Base-by-base conservation (phyloP, 2,797 vertebrate species). In the Poeciliopsis infans region DNA sequence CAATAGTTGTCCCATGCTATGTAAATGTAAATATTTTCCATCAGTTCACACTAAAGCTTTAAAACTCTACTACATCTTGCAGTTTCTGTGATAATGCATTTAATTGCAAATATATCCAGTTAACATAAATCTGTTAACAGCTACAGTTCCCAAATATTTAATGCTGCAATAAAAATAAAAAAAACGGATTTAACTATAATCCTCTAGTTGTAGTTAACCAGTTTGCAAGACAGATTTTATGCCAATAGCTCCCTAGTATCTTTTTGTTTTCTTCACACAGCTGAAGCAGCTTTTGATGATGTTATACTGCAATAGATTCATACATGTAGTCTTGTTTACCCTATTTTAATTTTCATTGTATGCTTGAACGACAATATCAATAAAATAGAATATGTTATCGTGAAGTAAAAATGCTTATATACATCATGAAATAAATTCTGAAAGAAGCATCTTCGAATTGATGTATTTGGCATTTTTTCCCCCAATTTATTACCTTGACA, bases 391-490 rank as follows among this genome's bases (percentile, higher is more conserved):
- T 25, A 41, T 39, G 36, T 41, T 39, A 36, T 20, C 0, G 2
- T 64, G 25, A 57, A 33, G 12, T 28, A 70, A 78, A 85, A 74
- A 71, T 36, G 31, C 31, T 47, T 46, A 13, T 12, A 13, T 41
- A 10, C 23, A 25, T 41, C 18, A 5, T 68, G 1, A 11, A 41
- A 41, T 39, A 11, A 68, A 68, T 41, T 41, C 20, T 25, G 64
- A 68, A 41, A 25, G 20, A 39, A 46, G 51, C 39, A 66, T 51
- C 64, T 12, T 28, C 18, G 31, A 71, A 28, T 39, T 69, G 74
- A 83, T 74, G 49, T 41, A 47, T 45, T 61, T 78, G 76, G n/a
- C 74, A 74, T 68, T 71, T 78, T 85, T 36, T 73, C 61, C 70
- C 61, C 70, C 76, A 79, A 79, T 31, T 57, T 23, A 61, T 53